Evolutionary conservation across 2,797 vertebrate genomes (phyloP).

Genomic region (Esox masquinongy): DNA sequence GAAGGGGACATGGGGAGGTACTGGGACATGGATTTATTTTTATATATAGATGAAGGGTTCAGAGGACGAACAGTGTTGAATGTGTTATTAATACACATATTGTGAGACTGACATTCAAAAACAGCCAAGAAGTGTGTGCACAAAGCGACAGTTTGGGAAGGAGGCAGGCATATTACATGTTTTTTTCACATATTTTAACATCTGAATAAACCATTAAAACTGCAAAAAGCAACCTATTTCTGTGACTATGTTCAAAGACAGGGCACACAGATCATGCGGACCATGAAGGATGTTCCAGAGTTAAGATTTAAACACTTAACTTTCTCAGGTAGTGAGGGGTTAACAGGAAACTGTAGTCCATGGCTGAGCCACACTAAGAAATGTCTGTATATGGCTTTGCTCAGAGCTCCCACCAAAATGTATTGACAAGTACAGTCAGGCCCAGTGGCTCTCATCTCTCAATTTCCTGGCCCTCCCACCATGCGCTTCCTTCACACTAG

Average conservation of each 20-base stretch:
- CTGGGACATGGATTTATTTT: conserved; percentile 70
- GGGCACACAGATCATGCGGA: background rate
- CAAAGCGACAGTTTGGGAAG: conserved; percentile 41
- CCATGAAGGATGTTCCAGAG: background rate
- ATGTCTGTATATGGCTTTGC: conserved; percentile 78
- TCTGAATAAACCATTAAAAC: conserved; percentile 32
- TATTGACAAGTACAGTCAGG: conserved; percentile 76
- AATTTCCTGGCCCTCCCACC: conserved; percentile 55
- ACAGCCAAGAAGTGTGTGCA: conserved; percentile 21
- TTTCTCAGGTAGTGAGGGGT: conserved; percentile 57
- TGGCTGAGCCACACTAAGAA: conserved; percentile 58
- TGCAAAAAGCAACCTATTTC: conserved; percentile 50
- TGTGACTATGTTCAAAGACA: conserved; percentile 10
- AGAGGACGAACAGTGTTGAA: conserved; percentile 50
- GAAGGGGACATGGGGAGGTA: conserved; percentile 25
- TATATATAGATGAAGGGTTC: conserved; percentile 66
- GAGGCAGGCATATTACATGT: background rate
- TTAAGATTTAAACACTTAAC: background rate
- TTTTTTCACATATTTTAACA: background rate
- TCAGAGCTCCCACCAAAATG: conserved; percentile 63
- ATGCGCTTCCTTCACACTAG: conserved; percentile 20
- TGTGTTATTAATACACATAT: conserved; percentile 72
- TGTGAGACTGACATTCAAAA: conserved; percentile 58
- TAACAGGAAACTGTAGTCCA: conserved; percentile 74
- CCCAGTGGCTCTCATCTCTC: conserved; percentile 47